These are phyloP conservation scores for Hirtodrosophila histrioides DNA, from an alignment of 2,888 invertebrate genomes.

Conservation along the genomic window DNA sequence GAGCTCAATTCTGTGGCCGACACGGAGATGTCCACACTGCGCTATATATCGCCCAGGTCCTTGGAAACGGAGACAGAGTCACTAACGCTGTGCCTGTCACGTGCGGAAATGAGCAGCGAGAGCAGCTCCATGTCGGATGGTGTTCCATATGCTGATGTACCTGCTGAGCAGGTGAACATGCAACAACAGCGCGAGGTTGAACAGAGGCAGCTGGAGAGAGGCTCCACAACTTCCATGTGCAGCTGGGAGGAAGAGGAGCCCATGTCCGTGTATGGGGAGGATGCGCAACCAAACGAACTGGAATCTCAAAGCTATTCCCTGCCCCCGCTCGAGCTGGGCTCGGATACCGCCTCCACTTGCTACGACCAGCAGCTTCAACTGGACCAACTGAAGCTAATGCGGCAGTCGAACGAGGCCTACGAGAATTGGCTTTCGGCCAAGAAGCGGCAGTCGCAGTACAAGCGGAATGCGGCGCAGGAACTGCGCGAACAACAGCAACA, in stretches of 20 bases:
- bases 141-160: neutral
- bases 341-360: constrained; percentile 53
- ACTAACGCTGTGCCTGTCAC: constrained; percentile 9
- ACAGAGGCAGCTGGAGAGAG: constrained; percentile 22
- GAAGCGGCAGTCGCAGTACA: constrained; percentile 59
- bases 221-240: constrained; percentile 64
- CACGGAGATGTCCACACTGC: constrained; percentile 65
- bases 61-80: constrained; percentile 19
- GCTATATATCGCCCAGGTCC: constrained; percentile 43
- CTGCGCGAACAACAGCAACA: constrained; percentile 62
- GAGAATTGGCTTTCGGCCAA: constrained; percentile 83
- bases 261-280: constrained; percentile 16
- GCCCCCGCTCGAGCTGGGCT: constrained; percentile 78
- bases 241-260: constrained; percentile 67
- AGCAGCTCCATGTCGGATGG: constrained; percentile 21
- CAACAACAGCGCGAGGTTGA: neutral
- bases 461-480: constrained; percentile 43
- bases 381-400: constrained; percentile 36
- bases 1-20: constrained; percentile 52
- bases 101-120: constrained; percentile 10
- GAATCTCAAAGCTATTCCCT: constrained; percentile 56
- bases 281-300: constrained; percentile 20
- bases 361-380: constrained; percentile 37
- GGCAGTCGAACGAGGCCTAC: constrained; percentile 74
- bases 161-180: neutral